Evolutionary conservation across 2,888 invertebrate species (phyloP).

Genomic region (Hydrotaea diabolus): DNA sequence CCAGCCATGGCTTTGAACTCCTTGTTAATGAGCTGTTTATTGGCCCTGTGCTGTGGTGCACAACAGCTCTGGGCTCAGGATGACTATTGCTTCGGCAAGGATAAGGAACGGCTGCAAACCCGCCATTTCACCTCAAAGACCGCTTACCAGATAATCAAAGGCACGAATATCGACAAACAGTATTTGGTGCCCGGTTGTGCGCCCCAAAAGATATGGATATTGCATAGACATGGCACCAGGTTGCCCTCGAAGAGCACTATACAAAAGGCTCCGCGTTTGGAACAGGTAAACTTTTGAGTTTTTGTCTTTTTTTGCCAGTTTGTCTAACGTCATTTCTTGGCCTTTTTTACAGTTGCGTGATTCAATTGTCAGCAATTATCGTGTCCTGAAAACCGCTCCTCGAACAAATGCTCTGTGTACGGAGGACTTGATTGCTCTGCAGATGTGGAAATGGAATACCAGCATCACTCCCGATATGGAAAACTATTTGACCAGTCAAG

Average conservation of each 20-base stretch:
- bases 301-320: neutral
- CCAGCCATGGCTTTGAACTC: conserved; percentile 70
- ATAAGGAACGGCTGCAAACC: conserved; percentile 76
- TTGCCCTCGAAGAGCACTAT: conserved; percentile 84
- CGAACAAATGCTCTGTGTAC: conserved; percentile 84
- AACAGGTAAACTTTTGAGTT: conserved; percentile 79
- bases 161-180: conserved; percentile 82
- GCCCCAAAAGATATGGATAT: conserved; percentile 87
- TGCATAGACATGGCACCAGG: conserved; percentile 86
- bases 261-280: conserved; percentile 82
- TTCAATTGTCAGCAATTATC: conserved; percentile 86
- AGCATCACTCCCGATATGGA: conserved; percentile 83
- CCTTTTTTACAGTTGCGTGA: conserved; percentile 79
- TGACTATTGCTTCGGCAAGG: conserved; percentile 78
- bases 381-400: conserved; percentile 81
- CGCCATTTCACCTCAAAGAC: conserved; percentile 87
- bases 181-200: conserved; percentile 86
- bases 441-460: conserved; percentile 85
- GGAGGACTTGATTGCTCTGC: conserved; percentile 85
- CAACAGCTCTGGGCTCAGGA: conserved; percentile 69
- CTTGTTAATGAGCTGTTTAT: conserved; percentile 68
- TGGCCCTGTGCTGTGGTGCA: conserved; percentile 68
- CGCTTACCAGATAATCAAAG: conserved; percentile 87
- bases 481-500: conserved; percentile 83
- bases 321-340: neutral